These are phyloP conservation scores for Nyctalus aviator DNA, from an alignment of 2,797 vertebrate species.

Conservation along the genomic window DNA sequence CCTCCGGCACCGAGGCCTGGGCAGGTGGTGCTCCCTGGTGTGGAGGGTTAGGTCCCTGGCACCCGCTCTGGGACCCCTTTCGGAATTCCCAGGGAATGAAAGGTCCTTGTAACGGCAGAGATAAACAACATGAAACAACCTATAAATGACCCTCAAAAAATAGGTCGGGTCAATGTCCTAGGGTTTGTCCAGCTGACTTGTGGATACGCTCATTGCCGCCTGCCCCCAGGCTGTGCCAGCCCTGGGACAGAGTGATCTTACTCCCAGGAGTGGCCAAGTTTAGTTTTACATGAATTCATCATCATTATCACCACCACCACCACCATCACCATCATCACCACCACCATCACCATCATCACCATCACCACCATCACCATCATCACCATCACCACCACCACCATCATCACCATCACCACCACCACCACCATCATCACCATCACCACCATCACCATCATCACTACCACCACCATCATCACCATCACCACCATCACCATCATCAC, in stretches of 20 bases:
- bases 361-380: rapidly evolving
- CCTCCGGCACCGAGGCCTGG: rapidly evolving
- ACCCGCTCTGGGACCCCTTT: neutral
- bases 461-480: rapidly evolving
- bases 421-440: rapidly evolving
- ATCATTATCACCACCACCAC: rapidly evolving
- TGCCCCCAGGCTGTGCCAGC: neutral
- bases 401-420: rapidly evolving
- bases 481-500: rapidly evolving
- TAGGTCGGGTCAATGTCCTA: too few relatives aligned
- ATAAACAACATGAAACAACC: too few relatives aligned
- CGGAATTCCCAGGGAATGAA: neutral
- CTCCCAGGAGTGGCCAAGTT: neutral
- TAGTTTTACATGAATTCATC: neutral
- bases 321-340: rapidly evolving
- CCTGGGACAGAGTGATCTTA: neutral
- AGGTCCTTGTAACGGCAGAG: too few relatives aligned
- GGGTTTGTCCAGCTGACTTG: neutral
- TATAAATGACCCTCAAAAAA: too few relatives aligned
- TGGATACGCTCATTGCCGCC: neutral
- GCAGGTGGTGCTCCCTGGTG: too few relatives aligned
- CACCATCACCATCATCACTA: rapidly evolving
- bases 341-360: rapidly evolving
- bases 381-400: rapidly evolving
- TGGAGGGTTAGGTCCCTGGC: neutral